Evolutionary conservation across 1,140 invertebrate genomes (phyloP), one percentile per base, ranked within the genome.

Genomic region (Archivesica marissinica): DNA sequence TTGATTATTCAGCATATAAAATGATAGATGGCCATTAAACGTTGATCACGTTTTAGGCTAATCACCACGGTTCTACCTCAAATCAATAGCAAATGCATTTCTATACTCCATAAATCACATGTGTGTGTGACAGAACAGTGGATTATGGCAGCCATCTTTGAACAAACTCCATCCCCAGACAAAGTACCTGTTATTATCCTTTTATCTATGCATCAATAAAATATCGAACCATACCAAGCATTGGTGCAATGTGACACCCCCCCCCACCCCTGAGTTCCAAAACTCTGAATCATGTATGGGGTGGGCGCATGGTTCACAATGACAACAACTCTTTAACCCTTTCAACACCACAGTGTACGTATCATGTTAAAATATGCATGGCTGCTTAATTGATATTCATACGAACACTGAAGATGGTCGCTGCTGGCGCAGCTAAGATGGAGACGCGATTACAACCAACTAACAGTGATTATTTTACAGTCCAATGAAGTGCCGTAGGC

Each of bases 151-250:
- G 54, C 54, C 54, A 7, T 7, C 54, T 59, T 28, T 59, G 54
- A 59, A 59, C 54, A 25, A 28, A 59, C 54, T 59, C 54, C 9
- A 59, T 2, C 33, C 54, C 9, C 9, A 59, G 54, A 59, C 33
- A 59, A 59, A 9, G 33, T 59, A 28, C 54, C 33, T 28, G 54
- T 59, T 59, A 28, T 28, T 28, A 23, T n/a, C n/a, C n/a, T n/a
- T 28, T 59, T 59, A 59, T 59, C 33, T 59, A 59, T 59, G 54
- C 54, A 59, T 59, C 54, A 59, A 59, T 59, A 59, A 9, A 28
- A 28, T 59, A 59, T 59, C 33, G 54, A 59, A 59, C 54, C 54
- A 59, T 59, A 59, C 33, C n/a, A 59, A 54, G 33, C 15, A 59
- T 28, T 28, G n/a, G n/a, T n/a, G n/a, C n/a, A n/a, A n/a, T n/a